Evolutionary conservation across 2,797 vertebrate genomes (phyloP).

Genomic region (Telmatherina bonti): DNA sequence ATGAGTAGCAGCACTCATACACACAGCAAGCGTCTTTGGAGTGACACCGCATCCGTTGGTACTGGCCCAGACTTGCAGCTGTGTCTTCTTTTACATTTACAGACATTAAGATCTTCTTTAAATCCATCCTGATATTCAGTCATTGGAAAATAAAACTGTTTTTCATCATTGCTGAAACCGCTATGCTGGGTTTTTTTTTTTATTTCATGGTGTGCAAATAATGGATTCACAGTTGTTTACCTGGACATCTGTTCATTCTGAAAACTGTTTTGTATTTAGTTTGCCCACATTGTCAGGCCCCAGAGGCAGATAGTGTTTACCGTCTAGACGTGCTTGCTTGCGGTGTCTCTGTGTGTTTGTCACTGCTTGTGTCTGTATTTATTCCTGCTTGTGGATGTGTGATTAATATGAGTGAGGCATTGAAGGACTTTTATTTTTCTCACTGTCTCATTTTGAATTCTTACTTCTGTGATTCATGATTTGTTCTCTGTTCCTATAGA

Average conservation of each 20-base stretch:
- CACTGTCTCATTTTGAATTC: constrained; percentile 41
- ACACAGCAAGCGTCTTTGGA: constrained; percentile 21
- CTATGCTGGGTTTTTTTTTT: not conserved
- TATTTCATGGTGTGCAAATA: constrained; percentile 11
- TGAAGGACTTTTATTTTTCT: constrained; percentile 32
- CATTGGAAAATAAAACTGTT: not conserved
- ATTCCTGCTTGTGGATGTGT: constrained; percentile 13
- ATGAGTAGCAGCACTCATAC: constrained; percentile 16
- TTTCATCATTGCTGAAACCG: not conserved
- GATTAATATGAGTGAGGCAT: constrained; percentile 23
- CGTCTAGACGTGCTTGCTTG: constrained; percentile 44
- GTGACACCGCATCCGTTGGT: constrained; percentile 25
- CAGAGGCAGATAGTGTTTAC: constrained; percentile 45
- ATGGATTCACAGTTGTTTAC: constrained; percentile 24
- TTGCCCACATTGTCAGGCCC: constrained; percentile 45
- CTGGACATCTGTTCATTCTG: not conserved
- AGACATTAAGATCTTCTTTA: constrained; percentile 25
- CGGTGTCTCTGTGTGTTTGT: constrained; percentile 25
- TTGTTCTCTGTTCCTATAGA: constrained; percentile 33
- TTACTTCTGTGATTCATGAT: constrained; percentile 23
- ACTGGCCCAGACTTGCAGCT: constrained; percentile 26
- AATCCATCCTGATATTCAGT: constrained; percentile 17
- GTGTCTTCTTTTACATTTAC: constrained; percentile 25
- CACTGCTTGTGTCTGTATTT: constrained; percentile 21
- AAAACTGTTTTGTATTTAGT: constrained; percentile 22